These are phyloP conservation scores for Denticeps clupeoides DNA, from an alignment of 2,797 vertebrate species.

Conservation along the genomic window DNA sequence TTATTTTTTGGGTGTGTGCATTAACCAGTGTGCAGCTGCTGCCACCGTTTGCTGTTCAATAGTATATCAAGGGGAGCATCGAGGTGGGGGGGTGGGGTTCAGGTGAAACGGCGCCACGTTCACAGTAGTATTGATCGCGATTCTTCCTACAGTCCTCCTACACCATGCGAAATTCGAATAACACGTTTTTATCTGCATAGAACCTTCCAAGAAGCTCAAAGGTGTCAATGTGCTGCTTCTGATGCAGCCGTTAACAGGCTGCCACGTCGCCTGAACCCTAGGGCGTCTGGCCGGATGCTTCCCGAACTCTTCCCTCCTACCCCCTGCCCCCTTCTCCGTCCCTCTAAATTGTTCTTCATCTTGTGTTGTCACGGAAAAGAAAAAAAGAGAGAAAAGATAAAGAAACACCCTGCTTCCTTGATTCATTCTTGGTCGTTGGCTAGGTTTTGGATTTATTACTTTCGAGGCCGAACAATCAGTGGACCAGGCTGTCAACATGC, in stretches of 20 bases:
- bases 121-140: too few relatives aligned
- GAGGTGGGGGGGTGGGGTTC: slow-evolving; percentile 86
- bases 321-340: slow-evolving; percentile 46
- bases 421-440: slow-evolving; percentile 99
- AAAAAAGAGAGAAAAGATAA: too few relatives aligned
- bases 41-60: slow-evolving; percentile 95
- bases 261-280: slow-evolving; percentile 78
- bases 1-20: slow-evolving; percentile 56
- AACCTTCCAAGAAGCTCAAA: too few relatives aligned
- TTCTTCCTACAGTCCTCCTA: too few relatives aligned
- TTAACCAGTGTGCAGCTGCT: slow-evolving; percentile 81
- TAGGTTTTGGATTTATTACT: slow-evolving; percentile 99
- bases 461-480: slow-evolving; percentile 99
- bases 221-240: not conserved
- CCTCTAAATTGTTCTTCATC: slow-evolving; percentile 99
- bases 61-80: slow-evolving; percentile 80
- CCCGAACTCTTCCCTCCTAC: slow-evolving; percentile 42
- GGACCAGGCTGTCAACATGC: slow-evolving; percentile 99
- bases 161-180: too few relatives aligned
- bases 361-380: slow-evolving; percentile 99
- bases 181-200: too few relatives aligned
- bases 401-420: slow-evolving; percentile 99
- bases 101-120: slow-evolving; percentile 29
- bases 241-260: slow-evolving; percentile 31
- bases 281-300: slow-evolving; percentile 63